These are phyloP conservation scores for Protobothrops flavoviridis DNA, from an alignment of 2,113 vertebrate species.

Conservation along the genomic window DNA sequence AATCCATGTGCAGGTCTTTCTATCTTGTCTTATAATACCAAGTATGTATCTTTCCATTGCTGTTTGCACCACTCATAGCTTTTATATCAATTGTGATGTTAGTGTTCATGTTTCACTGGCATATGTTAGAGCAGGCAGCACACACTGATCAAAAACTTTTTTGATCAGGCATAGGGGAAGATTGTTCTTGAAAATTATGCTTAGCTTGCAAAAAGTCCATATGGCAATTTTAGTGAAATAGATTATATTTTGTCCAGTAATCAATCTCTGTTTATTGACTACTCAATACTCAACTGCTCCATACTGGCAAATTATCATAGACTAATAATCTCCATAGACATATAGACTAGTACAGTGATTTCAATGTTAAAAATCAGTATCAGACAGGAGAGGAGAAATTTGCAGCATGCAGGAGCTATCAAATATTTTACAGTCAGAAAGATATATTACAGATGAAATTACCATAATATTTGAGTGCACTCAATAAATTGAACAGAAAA, in stretches of 20 bases:
- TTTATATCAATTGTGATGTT: too few relatives aligned
- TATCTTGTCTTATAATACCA: too few relatives aligned
- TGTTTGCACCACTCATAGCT: too few relatives aligned
- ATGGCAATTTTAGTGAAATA: neutral
- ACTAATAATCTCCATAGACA: neutral
- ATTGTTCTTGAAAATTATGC: too few relatives aligned
- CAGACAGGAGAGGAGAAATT: neutral
- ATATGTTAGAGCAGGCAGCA: too few relatives aligned
- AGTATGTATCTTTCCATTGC: too few relatives aligned
- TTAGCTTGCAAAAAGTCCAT: neutral
- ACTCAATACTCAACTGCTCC: neutral
- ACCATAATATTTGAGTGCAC: neutral
- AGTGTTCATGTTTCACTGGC: too few relatives aligned
- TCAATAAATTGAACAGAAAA: neutral
- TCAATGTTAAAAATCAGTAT: neutral
- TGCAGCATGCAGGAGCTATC: neutral
- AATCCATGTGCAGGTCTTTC: too few relatives aligned
- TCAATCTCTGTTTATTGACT: neutral
- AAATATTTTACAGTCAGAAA: neutral
- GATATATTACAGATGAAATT: neutral
- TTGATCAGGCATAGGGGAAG: too few relatives aligned
- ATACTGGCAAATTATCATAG: neutral
- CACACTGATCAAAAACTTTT: too few relatives aligned
- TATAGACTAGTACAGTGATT: neutral
- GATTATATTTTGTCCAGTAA: neutral